Base-by-base conservation (phyloP, 2,113 vertebrate genomes). In the Brachypodius melanocephalos region DNA sequence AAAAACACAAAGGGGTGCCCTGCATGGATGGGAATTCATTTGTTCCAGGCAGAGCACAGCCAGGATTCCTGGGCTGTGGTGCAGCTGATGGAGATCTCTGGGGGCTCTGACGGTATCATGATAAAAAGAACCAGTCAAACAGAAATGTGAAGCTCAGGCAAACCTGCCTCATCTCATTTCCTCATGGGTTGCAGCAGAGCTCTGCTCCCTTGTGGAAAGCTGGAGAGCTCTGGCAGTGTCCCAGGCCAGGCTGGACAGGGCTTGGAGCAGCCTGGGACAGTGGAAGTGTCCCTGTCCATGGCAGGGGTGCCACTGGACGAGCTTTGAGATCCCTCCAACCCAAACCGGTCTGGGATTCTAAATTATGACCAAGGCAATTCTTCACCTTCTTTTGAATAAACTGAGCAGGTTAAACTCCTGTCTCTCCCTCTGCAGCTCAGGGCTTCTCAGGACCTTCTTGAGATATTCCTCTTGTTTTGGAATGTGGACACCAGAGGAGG, bases 1-100 rank as follows among this genome's bases (percentile, higher is more conserved):
- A 8, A 5, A 19, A 46, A 3, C 40, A 9, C 7, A 3, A 9
- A 28, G 40, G 36, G 31, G 8, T 28, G 36, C 14, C 22, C 26
- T 14, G 19, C 0, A 0, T 0, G 21, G 42, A 2, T 1, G 45
- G 1, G 59, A 8, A 2, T 48, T 29, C 32, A 5, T 66, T 52
- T 34, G 0, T 15, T 38, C 11, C 22, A 29, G 29, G 22, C 17
- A 29, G n/a, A 54, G 26, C 57, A 12, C 26, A 24, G 13, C 24
- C 76, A 4, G 65, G 69, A 2, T 14, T 28, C 24, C 61, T 16
- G 81, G 55, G 46, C 16, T 8, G 32, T 2, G 88, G 2, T 34
- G 77, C 51, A 49, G 77, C 17, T 32, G 59, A 31, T 1, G 38
- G 58, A 24, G 26, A 46, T n/a, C 58, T 61, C 48, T 14, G 2